Evolutionary conservation across 2,113 vertebrate species (phyloP), one percentile per base, ranked within the genome.

Genomic region (Calidris pygmaea): DNA sequence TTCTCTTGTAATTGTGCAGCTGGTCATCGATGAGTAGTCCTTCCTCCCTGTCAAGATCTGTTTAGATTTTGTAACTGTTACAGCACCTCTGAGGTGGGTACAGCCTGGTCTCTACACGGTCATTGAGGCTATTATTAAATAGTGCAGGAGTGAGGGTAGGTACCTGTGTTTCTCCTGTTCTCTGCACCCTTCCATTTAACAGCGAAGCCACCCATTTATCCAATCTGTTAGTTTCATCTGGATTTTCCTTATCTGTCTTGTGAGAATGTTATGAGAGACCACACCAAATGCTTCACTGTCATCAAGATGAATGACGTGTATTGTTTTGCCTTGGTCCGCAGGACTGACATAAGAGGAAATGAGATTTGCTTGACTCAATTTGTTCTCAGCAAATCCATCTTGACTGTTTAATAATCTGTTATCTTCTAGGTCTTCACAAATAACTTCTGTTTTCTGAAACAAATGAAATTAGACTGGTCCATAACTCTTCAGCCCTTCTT

Each of bases 401-500:
- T 87, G 89, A 75, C 81, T 93, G 70, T 76, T 95, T 96, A 95
- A 96, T 97, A 81, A 95, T 72, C 56, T 70, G 43, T 93, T 96
- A 95, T 96, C 93, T 91, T 82, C 63, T 78, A 52, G 30, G 66
- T 72, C 52, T 39, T 91, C 65, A 58, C 52, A 94, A 91, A 82
- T 85, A 85, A 82, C 78, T 89, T 76, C 37, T 86, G 17, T 84
- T 95, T 95, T 89, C 84, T 74, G 60, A 79, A 87, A 90, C 45
- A 92, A 90, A 83, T 53, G 3, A 86, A 72, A 91, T 85, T 20
- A 89, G 43, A 68, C 66, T 60, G 14, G 11, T 65, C 35, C 15
- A 14, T 78, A 78, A 84, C 72, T 89, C 52, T 75, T 89, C 70
- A 92, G 21, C 27, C 14, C 3, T 72, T 87, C 48, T 15, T 85